Evolutionary conservation across 2,888 invertebrate genomes (phyloP), one percentile per base, ranked within the genome.

Genomic region (Euplagia quadripunctaria): DNA sequence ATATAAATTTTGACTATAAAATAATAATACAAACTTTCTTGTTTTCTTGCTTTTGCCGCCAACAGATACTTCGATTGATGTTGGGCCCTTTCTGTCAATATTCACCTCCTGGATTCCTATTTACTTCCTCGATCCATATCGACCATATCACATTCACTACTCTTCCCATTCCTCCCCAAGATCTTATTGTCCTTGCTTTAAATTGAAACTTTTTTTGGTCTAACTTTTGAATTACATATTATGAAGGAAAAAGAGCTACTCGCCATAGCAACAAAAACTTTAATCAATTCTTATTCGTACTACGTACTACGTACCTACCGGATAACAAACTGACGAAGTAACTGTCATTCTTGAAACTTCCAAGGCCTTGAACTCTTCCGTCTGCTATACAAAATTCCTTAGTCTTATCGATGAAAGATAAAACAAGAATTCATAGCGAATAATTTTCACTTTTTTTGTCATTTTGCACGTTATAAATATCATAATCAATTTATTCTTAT

Each of bases 321-420:
- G 42, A 43, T n/a, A 64, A 64, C 14, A 66, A 49, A 41, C 55
- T 46, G 43, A 41, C 51, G 20, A 11, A 68, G 41, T 41, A 43
- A 52, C n/a, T 42, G 7, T n/a, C 51, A 41, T 41, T 66, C 66
- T 63, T 12, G 8, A 52, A 52, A 64, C 41, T 64, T 46, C n/a
- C 9, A 64, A 42, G 16, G 14, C 70, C 70, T 70, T 70, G 70
- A 70, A 64, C 70, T n/a, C 11, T 31, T 41, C 16, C 42, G 64
- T 64, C 70, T 70, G 51, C 61, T 4, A 6, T 31, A 11, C 58
- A 51, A 70, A 64, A 70, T 70, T 70, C 70, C 31, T 55, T 43
- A 51, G 64, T 17, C 12, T 42, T 70, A 64, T 70, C 70, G 52
- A 49, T 41, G 49, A 43, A 52, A 64, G 64, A 64, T 64, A 64